Conservation (phyloP, 92 coral and sea anemone species). For the Epizoanthus stellaris region DNA sequence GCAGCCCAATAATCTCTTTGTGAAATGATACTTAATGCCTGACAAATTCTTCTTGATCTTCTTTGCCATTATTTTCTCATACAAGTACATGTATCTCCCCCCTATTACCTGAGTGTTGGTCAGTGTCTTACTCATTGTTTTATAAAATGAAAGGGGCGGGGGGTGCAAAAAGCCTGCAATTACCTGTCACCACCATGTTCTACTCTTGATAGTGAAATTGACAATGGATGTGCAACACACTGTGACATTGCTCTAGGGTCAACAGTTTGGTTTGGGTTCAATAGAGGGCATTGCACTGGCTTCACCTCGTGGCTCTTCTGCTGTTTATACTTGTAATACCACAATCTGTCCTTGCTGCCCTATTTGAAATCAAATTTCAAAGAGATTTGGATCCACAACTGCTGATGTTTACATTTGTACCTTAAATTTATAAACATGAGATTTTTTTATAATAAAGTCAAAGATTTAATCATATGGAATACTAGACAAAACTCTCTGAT, state of each 20-base stretch:
- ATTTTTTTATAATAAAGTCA: too few relatives aligned
- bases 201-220: conserved; percentile 44
- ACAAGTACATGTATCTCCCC: neutral
- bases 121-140: too few relatives aligned
- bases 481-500: too few relatives aligned
- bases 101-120: neutral
- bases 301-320: conserved; percentile 11
- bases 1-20: too few relatives aligned
- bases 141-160: too few relatives aligned
- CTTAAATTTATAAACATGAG: too few relatives aligned
- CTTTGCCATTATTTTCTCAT: neutral
- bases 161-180: too few relatives aligned
- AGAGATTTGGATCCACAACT: neutral
- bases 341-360: conserved; percentile 24
- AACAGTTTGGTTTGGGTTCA: conserved; percentile 55
- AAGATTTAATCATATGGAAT: too few relatives aligned
- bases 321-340: conserved; percentile 37
- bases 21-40: too few relatives aligned
- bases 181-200: conserved; percentile 47
- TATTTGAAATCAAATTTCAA: neutral
- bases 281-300: conserved; percentile 56
- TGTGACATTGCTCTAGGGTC: conserved; percentile 45
- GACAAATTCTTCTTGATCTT: too few relatives aligned
- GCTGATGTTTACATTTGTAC: too few relatives aligned
- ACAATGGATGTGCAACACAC: conserved; percentile 55